phyloP scores from a whole-genome alignment of 2,888 invertebrate genomes.

The Catocala sponsa region DNA sequence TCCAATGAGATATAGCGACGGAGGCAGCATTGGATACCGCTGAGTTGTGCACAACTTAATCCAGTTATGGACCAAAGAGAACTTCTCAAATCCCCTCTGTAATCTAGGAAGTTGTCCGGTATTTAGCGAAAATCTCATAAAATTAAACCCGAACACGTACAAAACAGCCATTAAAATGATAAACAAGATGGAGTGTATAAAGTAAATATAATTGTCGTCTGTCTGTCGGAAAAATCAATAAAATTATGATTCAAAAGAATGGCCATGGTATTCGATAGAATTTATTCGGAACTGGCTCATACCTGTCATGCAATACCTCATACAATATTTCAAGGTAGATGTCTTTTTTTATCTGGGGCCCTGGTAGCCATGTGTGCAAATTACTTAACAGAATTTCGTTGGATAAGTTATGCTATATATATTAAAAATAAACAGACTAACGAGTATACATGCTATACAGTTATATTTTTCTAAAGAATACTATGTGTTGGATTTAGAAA shows the following conservation, averaged over 20 bases:
- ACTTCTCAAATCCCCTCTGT: constrained; percentile 34
- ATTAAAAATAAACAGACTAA: too few relatives aligned
- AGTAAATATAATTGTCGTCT: constrained; percentile 13
- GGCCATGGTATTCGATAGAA: background rate
- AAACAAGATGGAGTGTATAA: constrained; percentile 20
- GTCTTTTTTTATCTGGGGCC: too few relatives aligned
- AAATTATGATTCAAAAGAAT: background rate
- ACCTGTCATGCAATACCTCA: too few relatives aligned
- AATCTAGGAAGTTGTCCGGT: constrained; percentile 29
- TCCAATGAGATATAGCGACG: background rate
- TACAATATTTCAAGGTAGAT: too few relatives aligned
- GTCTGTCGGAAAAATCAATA: background rate
- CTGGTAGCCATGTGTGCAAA: too few relatives aligned
- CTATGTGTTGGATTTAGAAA: too few relatives aligned
- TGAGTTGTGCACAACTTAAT: constrained; percentile 23
- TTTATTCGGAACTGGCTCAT: too few relatives aligned
- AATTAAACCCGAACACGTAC: constrained; percentile 44
- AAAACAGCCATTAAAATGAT: constrained; percentile 19
- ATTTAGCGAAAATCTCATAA: constrained; percentile 37
- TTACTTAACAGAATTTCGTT: too few relatives aligned
- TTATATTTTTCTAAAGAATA: too few relatives aligned
- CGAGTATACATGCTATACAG: too few relatives aligned
- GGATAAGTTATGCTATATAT: too few relatives aligned
- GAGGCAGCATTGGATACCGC: constrained; percentile 14
- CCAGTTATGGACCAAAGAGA: constrained; percentile 25